These are phyloP conservation scores for Pagrus major DNA, from an alignment of 2,113 vertebrate species.

Conservation along the genomic window DNA sequence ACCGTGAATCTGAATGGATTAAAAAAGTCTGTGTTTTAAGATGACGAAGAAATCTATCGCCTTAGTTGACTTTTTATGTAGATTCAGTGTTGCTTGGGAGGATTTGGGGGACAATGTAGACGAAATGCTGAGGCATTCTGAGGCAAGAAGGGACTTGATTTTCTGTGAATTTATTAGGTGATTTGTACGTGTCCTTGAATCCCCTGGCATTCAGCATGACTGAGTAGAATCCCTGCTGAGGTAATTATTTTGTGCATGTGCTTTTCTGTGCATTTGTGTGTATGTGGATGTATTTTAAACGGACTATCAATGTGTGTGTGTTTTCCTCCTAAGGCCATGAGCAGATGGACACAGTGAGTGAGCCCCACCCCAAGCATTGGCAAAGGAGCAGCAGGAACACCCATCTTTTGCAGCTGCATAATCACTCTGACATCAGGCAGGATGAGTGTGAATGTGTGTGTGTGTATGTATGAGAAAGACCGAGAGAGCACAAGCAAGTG, in stretches of 20 bases:
- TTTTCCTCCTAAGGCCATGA: slow-evolving; percentile 55
- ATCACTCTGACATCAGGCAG: slow-evolving; percentile 64
- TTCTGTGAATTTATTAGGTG: slow-evolving; percentile 44
- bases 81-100: slow-evolving; percentile 13
- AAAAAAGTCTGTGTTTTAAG: background rate
- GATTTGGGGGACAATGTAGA: slow-evolving; percentile 35
- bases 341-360: slow-evolving; percentile 66
- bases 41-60: background rate
- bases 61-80: slow-evolving; percentile 21
- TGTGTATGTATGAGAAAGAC: background rate
- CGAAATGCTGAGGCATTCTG: slow-evolving; percentile 16
- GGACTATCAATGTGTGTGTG: slow-evolving; percentile 19
- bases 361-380: slow-evolving; percentile 55
- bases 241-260: slow-evolving; percentile 57
- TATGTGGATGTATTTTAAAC: slow-evolving; percentile 43
- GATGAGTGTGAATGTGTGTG: slow-evolving; percentile 48
- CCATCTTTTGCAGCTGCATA: slow-evolving; percentile 69
- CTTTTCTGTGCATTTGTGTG: background rate
- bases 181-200: slow-evolving; percentile 56
- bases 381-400: slow-evolving; percentile 55
- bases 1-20: background rate
- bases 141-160: slow-evolving; percentile 12
- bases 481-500: background rate
- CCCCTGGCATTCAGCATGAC: slow-evolving; percentile 51
- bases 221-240: slow-evolving; percentile 57